These are phyloP conservation scores for Oceanodroma tethys DNA, from an alignment of 2,113 vertebrate species.

Conservation along the genomic window DNA sequence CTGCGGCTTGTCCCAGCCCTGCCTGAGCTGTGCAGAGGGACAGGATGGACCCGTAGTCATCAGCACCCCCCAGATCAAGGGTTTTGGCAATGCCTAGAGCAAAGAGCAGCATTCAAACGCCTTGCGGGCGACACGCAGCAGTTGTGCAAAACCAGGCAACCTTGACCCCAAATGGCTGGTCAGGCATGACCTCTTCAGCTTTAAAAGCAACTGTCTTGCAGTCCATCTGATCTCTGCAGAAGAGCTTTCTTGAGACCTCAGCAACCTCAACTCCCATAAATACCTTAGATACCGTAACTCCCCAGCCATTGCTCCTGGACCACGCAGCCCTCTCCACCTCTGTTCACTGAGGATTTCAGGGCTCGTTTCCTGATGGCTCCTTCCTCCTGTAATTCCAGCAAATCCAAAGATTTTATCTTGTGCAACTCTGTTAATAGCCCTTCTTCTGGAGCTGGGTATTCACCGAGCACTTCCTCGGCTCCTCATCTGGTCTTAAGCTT, in stretches of 20 bases:
- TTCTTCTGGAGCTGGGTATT: neutral
- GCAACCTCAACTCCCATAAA: neutral
- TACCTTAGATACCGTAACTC: neutral
- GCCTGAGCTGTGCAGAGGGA: neutral
- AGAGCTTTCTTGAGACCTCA: neutral
- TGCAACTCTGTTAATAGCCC: too few species aligned
- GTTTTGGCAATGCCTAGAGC: neutral
- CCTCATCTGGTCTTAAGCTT: neutral
- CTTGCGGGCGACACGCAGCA: accelerated
- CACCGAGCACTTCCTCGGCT: neutral
- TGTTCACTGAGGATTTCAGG: neutral
- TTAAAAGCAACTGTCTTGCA: accelerated
- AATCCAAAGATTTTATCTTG: neutral
- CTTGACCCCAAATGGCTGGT: neutral
- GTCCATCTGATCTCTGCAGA: neutral
- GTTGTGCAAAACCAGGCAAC: neutral
- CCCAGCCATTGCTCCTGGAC: neutral
- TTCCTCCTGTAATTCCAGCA: neutral
- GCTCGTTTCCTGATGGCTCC: neutral
- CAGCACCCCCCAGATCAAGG: neutral
- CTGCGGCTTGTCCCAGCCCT: accelerated
- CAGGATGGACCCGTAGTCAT: accelerated
- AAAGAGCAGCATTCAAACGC: neutral
- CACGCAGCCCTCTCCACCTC: accelerated
- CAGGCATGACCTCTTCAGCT: neutral